Evolutionary conservation across 2,888 invertebrate species (phyloP).

Genomic region (Cybosia mesomella): DNA sequence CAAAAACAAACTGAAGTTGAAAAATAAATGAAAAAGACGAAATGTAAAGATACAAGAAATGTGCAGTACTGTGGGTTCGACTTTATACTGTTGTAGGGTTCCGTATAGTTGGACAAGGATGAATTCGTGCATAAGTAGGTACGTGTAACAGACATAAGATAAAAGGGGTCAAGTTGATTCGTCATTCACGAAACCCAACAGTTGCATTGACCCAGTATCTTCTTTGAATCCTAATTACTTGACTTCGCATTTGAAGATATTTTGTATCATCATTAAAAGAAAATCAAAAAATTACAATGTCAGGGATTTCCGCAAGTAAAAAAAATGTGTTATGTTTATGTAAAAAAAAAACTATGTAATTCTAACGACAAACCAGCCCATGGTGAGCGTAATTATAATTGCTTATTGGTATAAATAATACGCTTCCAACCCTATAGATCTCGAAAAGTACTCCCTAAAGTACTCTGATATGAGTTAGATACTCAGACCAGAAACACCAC

Average conservation of each 20-base stretch:
- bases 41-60: neutral
- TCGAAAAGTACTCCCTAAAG: too few species aligned
- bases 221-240: constrained; percentile 66
- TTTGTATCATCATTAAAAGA: neutral
- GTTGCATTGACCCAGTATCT: constrained; percentile 68
- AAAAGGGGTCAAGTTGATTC: constrained; percentile 50
- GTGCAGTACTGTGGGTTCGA: neutral
- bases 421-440: too few species aligned
- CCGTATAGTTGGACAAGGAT: constrained; percentile 30
- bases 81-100: too few species aligned
- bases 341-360: too few species aligned
- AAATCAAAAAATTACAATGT: neutral
- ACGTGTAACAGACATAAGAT: constrained; percentile 27
- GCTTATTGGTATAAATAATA: too few species aligned
- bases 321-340: too few species aligned
- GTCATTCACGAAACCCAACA: constrained; percentile 51
- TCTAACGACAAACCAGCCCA: too few species aligned
- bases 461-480: too few species aligned
- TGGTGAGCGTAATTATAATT: too few species aligned
- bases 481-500: too few species aligned
- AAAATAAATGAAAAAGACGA: neutral
- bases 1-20: neutral
- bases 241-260: constrained; percentile 27
- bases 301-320: too few species aligned
- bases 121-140: constrained; percentile 36